Evolutionary conservation across 2,888 invertebrate genomes (phyloP).

Genomic region (Marronus borbonicus): DNA sequence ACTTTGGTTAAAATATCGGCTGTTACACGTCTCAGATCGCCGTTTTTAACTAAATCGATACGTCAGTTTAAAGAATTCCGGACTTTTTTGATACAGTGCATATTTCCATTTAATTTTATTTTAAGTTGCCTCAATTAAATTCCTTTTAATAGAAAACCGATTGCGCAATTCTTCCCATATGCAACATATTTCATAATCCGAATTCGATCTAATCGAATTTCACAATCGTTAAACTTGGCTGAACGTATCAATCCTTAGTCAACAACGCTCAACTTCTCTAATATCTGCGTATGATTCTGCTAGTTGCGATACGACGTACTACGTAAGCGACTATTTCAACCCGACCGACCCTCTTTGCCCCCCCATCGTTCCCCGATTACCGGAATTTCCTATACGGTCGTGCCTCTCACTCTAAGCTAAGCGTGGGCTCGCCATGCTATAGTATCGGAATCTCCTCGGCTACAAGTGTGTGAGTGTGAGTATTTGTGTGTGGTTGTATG

Average conservation of each 20-base stretch:
- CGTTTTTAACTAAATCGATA: too few relatives aligned
- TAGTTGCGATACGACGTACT: slow-evolving; percentile 26
- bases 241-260: background rate
- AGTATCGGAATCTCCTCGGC: slow-evolving; percentile 53
- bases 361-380: slow-evolving; percentile 56
- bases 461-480: background rate
- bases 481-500: slow-evolving; percentile 19
- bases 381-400: slow-evolving; percentile 59
- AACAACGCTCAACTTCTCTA: background rate
- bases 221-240: too few relatives aligned
- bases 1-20: too few relatives aligned
- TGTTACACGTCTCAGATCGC: too few relatives aligned
- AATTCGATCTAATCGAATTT: too few relatives aligned
- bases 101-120: too few relatives aligned
- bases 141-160: too few relatives aligned
- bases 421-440: slow-evolving; percentile 34
- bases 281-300: background rate
- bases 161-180: too few relatives aligned
- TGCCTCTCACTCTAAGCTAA: slow-evolving; percentile 42
- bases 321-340: slow-evolving; percentile 51
- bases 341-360: slow-evolving; percentile 55
- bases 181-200: too few relatives aligned
- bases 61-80: too few relatives aligned
- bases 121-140: too few relatives aligned
- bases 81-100: too few relatives aligned